Conservation (phyloP, 1,140 invertebrate genomes). For the Ostrea edulis region DNA sequence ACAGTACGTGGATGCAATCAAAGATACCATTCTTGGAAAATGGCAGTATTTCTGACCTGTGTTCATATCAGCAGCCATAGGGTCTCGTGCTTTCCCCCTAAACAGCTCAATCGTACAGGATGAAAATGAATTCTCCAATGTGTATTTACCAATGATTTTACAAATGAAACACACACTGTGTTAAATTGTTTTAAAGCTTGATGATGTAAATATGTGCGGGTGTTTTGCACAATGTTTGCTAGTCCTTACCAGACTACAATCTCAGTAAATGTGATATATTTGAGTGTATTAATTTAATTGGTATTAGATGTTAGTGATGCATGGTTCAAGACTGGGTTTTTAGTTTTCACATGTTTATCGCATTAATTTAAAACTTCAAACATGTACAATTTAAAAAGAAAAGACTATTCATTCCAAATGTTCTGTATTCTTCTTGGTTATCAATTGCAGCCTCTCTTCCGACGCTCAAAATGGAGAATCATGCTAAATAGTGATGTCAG, state of each 20-base stretch:
- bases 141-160: background rate
- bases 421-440: background rate
- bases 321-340: background rate
- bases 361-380: background rate
- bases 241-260: background rate
- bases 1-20: constrained; percentile 92
- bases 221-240: background rate
- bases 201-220: background rate
- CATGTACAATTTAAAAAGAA: background rate
- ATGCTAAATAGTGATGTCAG: background rate
- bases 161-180: background rate
- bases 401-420: background rate
- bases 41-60: constrained; percentile 88
- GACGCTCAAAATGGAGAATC: background rate
- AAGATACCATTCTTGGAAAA: constrained; percentile 93
- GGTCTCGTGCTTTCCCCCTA: background rate
- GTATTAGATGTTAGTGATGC: constrained; percentile 14
- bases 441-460: background rate
- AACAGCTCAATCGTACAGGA: constrained; percentile 14
- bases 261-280: constrained; percentile 11
- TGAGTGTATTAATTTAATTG: background rate
- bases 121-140: background rate
- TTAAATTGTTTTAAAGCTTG: constrained; percentile 1
- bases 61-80: background rate
- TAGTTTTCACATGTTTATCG: background rate